phyloP scores from a whole-genome alignment of 2,797 vertebrate species.

The Corythornis leucogaster region DNA sequence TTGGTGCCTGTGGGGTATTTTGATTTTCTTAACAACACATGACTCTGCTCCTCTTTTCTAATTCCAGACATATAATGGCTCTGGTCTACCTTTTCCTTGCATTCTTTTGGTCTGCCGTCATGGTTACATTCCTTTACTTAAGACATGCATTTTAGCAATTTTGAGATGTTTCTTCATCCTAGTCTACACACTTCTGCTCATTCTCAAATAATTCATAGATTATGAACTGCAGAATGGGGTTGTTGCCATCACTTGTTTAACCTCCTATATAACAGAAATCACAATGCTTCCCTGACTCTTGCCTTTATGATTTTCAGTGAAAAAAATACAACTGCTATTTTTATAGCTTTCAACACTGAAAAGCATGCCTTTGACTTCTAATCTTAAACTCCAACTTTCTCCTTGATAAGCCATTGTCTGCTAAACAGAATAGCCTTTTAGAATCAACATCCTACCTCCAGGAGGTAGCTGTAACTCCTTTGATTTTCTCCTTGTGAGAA shows the following conservation, averaged over 20 bases:
- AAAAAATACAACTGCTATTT: not conserved
- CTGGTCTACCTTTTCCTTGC: not conserved
- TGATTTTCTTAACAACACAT: not conserved
- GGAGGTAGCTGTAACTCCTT: not conserved
- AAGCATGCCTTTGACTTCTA: not conserved
- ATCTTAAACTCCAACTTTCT: not conserved
- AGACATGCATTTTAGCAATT: not conserved
- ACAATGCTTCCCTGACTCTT: not conserved
- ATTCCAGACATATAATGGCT: not conserved
- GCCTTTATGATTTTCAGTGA: not conserved
- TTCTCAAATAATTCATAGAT: not conserved
- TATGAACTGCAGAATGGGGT: not conserved
- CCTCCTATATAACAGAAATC: not conserved
- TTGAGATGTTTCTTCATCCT: not conserved
- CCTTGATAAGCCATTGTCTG: not conserved
- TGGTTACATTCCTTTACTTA: not conserved
- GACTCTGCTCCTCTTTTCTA: not conserved
- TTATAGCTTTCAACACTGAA: not conserved
- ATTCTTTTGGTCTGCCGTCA: not conserved
- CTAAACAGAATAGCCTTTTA: not conserved
- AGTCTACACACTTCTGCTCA: not conserved
- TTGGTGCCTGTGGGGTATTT: not conserved
- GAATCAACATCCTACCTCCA: not conserved
- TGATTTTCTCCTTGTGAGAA: constrained; percentile 11
- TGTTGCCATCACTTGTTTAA: not conserved